These are phyloP conservation scores for Aegithalos caudatus DNA, from an alignment of 2,113 vertebrate genomes.

Conservation along the genomic window DNA sequence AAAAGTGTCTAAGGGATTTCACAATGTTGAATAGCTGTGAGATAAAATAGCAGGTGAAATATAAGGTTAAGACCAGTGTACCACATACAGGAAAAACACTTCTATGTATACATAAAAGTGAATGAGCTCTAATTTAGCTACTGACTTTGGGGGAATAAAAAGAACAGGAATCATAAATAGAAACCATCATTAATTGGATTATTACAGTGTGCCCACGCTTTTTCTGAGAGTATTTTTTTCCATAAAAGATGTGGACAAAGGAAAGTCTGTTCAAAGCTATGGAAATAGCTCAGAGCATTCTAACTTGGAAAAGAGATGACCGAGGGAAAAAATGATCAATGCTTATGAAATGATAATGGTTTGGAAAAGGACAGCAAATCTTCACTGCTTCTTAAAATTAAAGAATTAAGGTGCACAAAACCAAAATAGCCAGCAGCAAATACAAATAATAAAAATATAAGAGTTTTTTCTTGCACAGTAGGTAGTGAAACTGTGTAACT, in stretches of 20 bases:
- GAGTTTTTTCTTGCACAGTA: not conserved
- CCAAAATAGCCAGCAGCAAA: not conserved
- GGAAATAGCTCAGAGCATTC: not conserved
- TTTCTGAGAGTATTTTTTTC: not conserved
- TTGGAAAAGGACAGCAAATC: not conserved
- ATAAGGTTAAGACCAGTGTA: not conserved
- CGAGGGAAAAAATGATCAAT: not conserved
- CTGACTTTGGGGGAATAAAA: not conserved
- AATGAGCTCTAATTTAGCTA: not conserved
- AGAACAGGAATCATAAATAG: not conserved
- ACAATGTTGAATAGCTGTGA: not conserved
- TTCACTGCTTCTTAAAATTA: not conserved
- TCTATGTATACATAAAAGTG: not conserved
- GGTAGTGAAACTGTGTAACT: not conserved
- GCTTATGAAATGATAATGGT: not conserved
- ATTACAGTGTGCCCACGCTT: not conserved
- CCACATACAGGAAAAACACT: not conserved
- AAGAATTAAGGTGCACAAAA: not conserved
- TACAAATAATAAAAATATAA: not conserved
- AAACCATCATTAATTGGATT: not conserved
- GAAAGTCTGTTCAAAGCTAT: not conserved
- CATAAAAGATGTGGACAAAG: not conserved
- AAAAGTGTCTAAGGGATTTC: not conserved
- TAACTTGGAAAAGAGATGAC: not conserved
- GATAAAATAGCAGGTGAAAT: not conserved